Evolutionary conservation across 1,140 invertebrate genomes (phyloP).

Genomic region (Trissolcus basalis): DNA sequence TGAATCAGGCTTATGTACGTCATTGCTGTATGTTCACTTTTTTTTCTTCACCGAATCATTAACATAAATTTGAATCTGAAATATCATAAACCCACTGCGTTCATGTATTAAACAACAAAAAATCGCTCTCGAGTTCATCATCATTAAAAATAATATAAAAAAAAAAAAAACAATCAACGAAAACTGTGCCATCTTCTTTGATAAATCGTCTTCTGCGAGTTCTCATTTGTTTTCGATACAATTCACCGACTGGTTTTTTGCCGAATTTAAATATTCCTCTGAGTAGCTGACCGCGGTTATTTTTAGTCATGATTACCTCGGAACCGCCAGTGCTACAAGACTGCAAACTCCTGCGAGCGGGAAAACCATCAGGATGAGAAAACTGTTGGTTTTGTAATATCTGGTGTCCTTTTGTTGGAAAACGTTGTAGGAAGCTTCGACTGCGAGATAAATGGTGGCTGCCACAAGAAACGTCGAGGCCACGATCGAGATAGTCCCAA

Average conservation of each 20-base stretch:
- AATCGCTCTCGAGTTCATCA: too few relatives aligned
- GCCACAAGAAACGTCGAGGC: conserved; percentile 21
- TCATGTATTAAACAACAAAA: too few relatives aligned
- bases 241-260: neutral
- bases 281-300: conserved; percentile 2
- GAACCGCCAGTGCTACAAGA: conserved; percentile 67
- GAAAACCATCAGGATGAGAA: conserved; percentile 67
- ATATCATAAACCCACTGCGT: too few relatives aligned
- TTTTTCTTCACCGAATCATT: too few relatives aligned
- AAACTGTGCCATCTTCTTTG: too few relatives aligned
- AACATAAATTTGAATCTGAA: too few relatives aligned
- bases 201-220: neutral
- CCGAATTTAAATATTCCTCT: conserved; percentile 2
- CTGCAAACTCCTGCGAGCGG: conserved; percentile 67
- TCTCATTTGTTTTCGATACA: neutral
- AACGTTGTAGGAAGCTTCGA: conserved; percentile 65
- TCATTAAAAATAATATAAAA: too few relatives aligned
- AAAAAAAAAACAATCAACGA: too few relatives aligned
- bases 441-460: conserved; percentile 64
- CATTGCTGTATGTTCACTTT: too few relatives aligned
- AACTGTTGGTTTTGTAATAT: conserved; percentile 66
- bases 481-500: conserved; percentile 29
- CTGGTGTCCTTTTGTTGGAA: conserved; percentile 64
- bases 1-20: too few relatives aligned
- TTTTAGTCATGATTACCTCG: conserved; percentile 64